Evolutionary conservation across 1,140 invertebrate species (phyloP).

Genomic region (Bombus pascuorum): DNA sequence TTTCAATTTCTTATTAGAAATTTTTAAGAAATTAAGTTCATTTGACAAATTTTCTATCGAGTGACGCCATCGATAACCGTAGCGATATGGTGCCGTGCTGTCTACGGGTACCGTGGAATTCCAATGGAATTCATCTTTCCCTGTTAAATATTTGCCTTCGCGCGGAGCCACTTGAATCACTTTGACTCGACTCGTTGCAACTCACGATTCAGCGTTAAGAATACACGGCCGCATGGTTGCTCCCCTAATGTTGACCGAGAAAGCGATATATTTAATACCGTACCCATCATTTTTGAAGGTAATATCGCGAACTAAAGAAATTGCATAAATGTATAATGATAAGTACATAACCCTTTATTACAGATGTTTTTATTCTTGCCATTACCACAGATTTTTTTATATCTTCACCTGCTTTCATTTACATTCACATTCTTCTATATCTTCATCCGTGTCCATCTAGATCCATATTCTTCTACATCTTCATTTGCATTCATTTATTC

Average conservation of each 20-base stretch:
- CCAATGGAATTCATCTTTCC: conserved; percentile 62
- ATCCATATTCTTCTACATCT: background rate
- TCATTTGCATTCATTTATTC: background rate
- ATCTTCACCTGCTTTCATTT: background rate
- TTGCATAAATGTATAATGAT: background rate
- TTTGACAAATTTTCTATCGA: background rate
- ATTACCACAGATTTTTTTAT: background rate
- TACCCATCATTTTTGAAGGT: background rate
- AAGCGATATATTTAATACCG: conserved; percentile 39
- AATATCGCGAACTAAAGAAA: background rate
- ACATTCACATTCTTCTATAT: too few relatives aligned
- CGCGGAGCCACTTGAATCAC: conserved; percentile 47
- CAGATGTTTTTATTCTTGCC: background rate
- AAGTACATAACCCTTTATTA: background rate
- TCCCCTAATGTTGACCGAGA: conserved; percentile 36
- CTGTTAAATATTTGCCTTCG: conserved; percentile 65
- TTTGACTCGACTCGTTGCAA: conserved; percentile 54
- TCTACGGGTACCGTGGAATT: conserved; percentile 55
- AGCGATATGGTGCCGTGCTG: conserved; percentile 36
- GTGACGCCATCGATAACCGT: background rate
- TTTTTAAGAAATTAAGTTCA: background rate
- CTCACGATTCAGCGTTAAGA: conserved; percentile 31
- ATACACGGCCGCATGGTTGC: conserved; percentile 9
- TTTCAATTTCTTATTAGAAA: background rate
- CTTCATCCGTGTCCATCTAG: too few relatives aligned